These are phyloP conservation scores for Caerostris darwini DNA, from an alignment of 1,140 invertebrate genomes.

Conservation along the genomic window DNA sequence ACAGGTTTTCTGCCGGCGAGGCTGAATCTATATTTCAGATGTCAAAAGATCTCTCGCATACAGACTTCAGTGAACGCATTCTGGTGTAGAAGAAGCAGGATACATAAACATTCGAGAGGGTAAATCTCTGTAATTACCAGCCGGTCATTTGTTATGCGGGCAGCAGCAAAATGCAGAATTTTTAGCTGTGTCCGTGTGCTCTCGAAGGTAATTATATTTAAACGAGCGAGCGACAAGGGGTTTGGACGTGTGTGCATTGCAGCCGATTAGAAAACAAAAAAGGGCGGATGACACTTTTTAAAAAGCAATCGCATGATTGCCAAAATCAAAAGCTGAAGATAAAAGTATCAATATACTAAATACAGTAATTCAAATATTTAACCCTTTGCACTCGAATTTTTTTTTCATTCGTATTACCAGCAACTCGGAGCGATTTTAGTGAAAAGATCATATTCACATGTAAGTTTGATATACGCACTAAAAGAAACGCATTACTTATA, in stretches of 20 bases:
- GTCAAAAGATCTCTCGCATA: constrained; percentile 55
- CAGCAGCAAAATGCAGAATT: constrained; percentile 13
- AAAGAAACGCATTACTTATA: no score
- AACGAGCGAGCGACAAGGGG: constrained; percentile 20
- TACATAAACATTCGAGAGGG: constrained; percentile 58
- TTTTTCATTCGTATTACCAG: no score
- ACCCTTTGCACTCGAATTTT: no score
- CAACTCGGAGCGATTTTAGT: no score
- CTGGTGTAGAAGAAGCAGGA: constrained; percentile 38
- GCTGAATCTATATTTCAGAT: constrained; percentile 75
- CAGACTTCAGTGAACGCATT: constrained; percentile 17
- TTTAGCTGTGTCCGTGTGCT: not conserved
- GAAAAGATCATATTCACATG: no score
- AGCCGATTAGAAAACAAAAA: not conserved
- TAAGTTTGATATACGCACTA: no score
- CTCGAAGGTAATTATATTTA: constrained; percentile 9
- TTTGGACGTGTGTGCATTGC: not conserved
- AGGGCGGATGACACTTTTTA: not conserved
- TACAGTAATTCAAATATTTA: no score
- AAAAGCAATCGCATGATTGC: not conserved
- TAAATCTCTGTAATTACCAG: constrained; percentile 65
- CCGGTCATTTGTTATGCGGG: constrained; percentile 73
- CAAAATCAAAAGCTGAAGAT: not conserved
- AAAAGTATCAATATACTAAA: not conserved
- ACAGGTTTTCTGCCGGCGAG: constrained; percentile 59